Evolutionary conservation across 2,888 invertebrate genomes (phyloP), one percentile per base, ranked within the genome.

Genomic region (Drosophila mayaguana): DNA sequence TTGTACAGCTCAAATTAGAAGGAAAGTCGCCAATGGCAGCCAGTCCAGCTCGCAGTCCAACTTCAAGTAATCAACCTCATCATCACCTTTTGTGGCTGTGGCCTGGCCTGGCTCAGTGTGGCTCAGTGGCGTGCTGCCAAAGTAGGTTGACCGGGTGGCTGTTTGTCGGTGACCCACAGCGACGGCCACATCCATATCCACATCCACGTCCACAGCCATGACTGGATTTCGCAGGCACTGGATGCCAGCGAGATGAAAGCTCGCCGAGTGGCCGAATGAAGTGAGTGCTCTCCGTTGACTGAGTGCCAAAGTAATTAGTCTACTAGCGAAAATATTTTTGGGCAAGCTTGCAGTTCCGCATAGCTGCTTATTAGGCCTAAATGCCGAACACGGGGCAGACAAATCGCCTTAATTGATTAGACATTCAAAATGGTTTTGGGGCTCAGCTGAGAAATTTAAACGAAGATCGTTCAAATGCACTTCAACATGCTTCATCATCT

Each of bases 261-360:
- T 76, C 54, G 78, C 87, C 84, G 83, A 71, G 80, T 63, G 55
- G 45, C 64, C 56, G n/a, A 48, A 56, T 55, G 63, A 72, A 71
- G 73, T 78, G 68, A 75, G 74, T 80, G 80, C 83, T 72, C 69
- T 66, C 46, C 32, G 69, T 43, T 83, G 83, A 80, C 66, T 78
- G 90, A 90, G 90, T 88, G 87, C 89, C 87, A 87, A 83, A 88
- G 87, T 90, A 88, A 88, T 88, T 88, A 88, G 87, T 90, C 87
- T 87, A 82, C 74, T 78, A 57, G 82, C 87, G 32, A 73, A 87
- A 80, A 80, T 67, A 45, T 85, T 84, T 82, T 84, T 82, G 80
- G 89, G 82, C 72, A 79, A 60, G 72, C 89, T 89, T 64, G 82
- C 78, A 83, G 89, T 85, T 89, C 89, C 85, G 89, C 89, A 85